Percentiles rank a stretch among this genome's conserved stretches.
Conservation (phyloP, 92 coral and sea anemone species). For the Galaxea fascicularis region DNA sequence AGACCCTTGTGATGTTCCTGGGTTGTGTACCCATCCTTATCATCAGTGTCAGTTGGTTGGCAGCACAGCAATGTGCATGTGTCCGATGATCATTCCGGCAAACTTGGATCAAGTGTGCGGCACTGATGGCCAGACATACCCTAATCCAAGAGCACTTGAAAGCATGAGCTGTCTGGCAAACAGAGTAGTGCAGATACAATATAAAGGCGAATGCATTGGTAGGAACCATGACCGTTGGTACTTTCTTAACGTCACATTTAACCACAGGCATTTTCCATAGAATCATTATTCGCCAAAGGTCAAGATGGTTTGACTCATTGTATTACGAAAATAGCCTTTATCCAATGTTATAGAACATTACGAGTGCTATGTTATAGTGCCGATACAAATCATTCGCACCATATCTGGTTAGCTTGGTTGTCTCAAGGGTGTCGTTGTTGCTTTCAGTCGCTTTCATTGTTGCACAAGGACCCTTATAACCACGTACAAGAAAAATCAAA, state of each 20-base stretch:
- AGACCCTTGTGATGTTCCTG: slow-evolving; percentile 52
- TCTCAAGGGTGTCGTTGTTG: too few relatives aligned
- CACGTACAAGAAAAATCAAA: too few relatives aligned
- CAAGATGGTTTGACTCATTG: too few relatives aligned
- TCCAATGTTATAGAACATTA: too few relatives aligned
- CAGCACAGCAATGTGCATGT: slow-evolving; percentile 67
- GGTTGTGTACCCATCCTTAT: slow-evolving; percentile 57
- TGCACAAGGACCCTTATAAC: neutral
- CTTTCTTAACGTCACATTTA: too few relatives aligned
- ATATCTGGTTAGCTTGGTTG: too few relatives aligned
- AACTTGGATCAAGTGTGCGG: slow-evolving; percentile 83
- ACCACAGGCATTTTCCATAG: too few relatives aligned
- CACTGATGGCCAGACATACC: slow-evolving; percentile 83
- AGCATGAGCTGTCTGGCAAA: slow-evolving; percentile 78
- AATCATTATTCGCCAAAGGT: too few relatives aligned
- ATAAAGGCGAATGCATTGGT: slow-evolving; percentile 52
- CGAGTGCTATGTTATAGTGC: too few relatives aligned
- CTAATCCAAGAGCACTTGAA: slow-evolving; percentile 72
- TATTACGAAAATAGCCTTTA: too few relatives aligned
- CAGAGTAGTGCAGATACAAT: slow-evolving; percentile 28
- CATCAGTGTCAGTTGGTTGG: slow-evolving; percentile 48
- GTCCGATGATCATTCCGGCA: slow-evolving; percentile 60
- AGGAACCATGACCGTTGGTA: neutral
- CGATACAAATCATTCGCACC: too few relatives aligned
- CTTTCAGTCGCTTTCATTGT: too few relatives aligned